Evolutionary conservation across 1,140 invertebrate genomes (phyloP).

Genomic region (Drosophila miranda): DNA sequence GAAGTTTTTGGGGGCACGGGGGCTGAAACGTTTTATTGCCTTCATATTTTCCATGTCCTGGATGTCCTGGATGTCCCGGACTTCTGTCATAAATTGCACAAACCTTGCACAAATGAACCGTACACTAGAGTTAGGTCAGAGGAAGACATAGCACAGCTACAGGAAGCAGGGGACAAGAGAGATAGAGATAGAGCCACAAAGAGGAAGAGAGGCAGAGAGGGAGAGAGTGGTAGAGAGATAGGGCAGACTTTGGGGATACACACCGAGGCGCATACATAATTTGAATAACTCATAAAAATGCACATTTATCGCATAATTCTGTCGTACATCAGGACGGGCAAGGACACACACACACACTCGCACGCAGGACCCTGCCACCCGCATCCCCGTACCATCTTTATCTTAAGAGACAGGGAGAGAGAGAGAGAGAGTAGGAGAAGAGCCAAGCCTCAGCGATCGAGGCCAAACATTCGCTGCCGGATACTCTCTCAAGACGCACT

Average conservation of each 20-base stretch:
- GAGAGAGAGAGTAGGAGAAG: no score
- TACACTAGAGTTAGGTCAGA: constrained; percentile 2
- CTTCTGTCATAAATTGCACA: constrained; percentile 53
- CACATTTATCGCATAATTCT: constrained; percentile 67
- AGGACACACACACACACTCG: constrained; percentile 6
- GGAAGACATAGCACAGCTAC: background rate
- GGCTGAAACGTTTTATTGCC: constrained; percentile 48
- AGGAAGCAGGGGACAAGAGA: background rate
- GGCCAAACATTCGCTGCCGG: no score
- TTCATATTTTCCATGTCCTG: constrained; percentile 54
- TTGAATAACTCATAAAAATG: constrained; percentile 64
- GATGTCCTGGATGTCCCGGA: constrained; percentile 35
- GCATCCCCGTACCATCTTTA: background rate
- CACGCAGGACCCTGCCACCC: constrained; percentile 8
- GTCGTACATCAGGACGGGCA: constrained; percentile 51
- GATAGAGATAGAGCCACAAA: constrained; percentile 1
- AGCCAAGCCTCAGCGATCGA: no score
- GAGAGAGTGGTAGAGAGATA: background rate
- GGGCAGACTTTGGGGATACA: background rate
- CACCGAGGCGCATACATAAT: constrained; percentile 52
- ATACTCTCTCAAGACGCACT: no score
- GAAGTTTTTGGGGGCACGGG: constrained; percentile 8
- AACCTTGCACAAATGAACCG: constrained; percentile 48
- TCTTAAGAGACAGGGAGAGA: background rate
- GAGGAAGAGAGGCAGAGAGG: background rate